Base-by-base conservation (phyloP, 2,113 vertebrate genomes). In the Genyomyrus donnyi region DNA sequence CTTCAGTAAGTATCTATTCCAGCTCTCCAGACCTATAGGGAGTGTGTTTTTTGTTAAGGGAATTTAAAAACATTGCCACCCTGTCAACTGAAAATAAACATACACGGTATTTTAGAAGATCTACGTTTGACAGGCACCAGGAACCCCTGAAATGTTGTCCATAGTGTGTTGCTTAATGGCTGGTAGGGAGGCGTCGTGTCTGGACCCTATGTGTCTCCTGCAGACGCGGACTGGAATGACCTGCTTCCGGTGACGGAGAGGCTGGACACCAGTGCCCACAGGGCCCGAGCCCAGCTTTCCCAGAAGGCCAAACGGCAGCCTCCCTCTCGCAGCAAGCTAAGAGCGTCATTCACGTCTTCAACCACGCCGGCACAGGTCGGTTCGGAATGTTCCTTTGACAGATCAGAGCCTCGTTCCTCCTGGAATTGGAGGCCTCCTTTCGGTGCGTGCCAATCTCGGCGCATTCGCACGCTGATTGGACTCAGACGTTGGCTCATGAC, bases 211-310 rank as follows among this genome's bases (percentile, higher is more conserved):
- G 50, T 45, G 48, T 46, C 21, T 50, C 70, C 13, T 35, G 4
- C 86, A 88, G 89, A 96, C 93, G 90, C 91, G 92, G 97, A 97
- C 94, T 98, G 96, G 96, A 95, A 92, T 90, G 96, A 95, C 66
- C 91, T 94, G 91, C 95, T 98, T 87, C 97, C 96, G 3, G 96
- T 98, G 93, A 97, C 97, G 0, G 96, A 96, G 91, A 96, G 95
- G 39, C 93, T 98, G 95, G 97, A 98, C 93, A 97, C 97, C 91
- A 98, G 97, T 84, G 97, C 95, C 10, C 97, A 97, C 93, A 96
- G 94, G 92, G 97, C 97, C 84, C 97, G 96, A 94, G 97, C 96
- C 90, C 95, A 96, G 89, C 96, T 98, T 92, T 97, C 97, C 58
- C 96, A 97, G 94, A 97, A 96, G 93, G 96, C 97, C 74, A 97